phyloP scores from a whole-genome alignment of 2,113 vertebrate genomes.

The Limnothrissa miodon region DNA sequence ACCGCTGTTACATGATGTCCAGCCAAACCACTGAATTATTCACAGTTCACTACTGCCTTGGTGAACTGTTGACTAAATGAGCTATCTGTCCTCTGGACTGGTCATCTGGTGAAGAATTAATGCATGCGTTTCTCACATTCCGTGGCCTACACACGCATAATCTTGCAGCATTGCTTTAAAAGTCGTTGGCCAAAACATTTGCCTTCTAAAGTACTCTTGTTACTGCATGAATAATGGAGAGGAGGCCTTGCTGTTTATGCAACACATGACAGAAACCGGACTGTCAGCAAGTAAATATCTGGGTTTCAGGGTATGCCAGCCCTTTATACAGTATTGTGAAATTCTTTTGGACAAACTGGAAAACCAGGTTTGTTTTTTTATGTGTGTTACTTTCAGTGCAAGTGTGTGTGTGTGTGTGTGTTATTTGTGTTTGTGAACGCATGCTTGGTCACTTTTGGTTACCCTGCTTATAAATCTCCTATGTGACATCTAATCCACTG shows the following conservation, averaged over 20 bases:
- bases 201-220: background rate
- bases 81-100: slow-evolving; percentile 33
- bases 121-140: background rate
- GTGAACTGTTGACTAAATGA: slow-evolving; percentile 43
- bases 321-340: slow-evolving; percentile 43
- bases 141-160: background rate
- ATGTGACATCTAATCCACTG: background rate
- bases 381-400: no score
- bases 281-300: slow-evolving; percentile 30
- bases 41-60: slow-evolving; percentile 60
- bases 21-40: slow-evolving; percentile 74
- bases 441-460: background rate
- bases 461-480: background rate
- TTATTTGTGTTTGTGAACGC: background rate
- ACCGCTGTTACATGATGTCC: slow-evolving; percentile 37
- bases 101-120: slow-evolving; percentile 17
- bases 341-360: slow-evolving; percentile 52
- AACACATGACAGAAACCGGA: slow-evolving; percentile 13
- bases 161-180: background rate
- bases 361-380: slow-evolving; percentile 46
- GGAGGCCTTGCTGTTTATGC: background rate
- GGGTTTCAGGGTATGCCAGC: slow-evolving; percentile 33
- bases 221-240: background rate
- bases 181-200: slow-evolving; percentile 11
- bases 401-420: background rate